phyloP scores from a whole-genome alignment of 2,113 vertebrate genomes.

The Chionodraco myersi region DNA sequence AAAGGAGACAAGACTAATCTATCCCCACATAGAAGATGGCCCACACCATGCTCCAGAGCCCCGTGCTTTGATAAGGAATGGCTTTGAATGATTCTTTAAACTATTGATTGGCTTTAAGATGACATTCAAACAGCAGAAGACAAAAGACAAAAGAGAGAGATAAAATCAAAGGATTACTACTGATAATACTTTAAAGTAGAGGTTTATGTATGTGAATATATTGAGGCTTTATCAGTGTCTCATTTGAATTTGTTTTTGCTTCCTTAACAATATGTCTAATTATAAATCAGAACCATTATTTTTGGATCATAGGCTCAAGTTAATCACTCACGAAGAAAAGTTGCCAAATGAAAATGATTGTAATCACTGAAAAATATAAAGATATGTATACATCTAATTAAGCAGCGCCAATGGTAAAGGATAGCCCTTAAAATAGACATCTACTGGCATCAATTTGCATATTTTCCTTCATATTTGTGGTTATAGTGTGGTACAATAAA shows the following conservation, averaged over 20 bases:
- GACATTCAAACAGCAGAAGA: constrained; percentile 47
- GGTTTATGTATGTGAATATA: constrained; percentile 29
- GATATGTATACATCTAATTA: constrained; percentile 27
- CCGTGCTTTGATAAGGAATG: constrained; percentile 72
- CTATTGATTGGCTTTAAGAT: constrained; percentile 71
- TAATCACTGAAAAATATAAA: constrained; percentile 15
- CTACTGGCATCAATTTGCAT: constrained; percentile 53
- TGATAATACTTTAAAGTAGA: constrained; percentile 60
- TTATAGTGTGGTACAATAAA: constrained; percentile 63
- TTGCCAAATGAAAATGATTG: neutral
- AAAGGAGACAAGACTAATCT: constrained; percentile 75
- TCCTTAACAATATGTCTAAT: neutral
- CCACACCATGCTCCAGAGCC: constrained; percentile 54
- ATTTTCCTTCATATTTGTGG: constrained; percentile 77
- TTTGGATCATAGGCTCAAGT: neutral
- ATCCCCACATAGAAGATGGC: constrained; percentile 54
- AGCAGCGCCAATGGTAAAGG: constrained; percentile 37
- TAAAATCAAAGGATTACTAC: constrained; percentile 53
- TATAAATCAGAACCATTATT: neutral
- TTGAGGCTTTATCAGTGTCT: neutral
- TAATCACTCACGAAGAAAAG: constrained; percentile 10
- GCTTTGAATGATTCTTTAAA: constrained; percentile 79
- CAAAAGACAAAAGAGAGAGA: constrained; percentile 47
- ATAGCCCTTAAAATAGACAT: constrained; percentile 57
- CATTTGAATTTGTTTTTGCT: constrained; percentile 34